Evolutionary conservation across 2,113 vertebrate species (phyloP), one percentile per base, ranked within the genome.

Genomic region (Pedetes capensis): DNA sequence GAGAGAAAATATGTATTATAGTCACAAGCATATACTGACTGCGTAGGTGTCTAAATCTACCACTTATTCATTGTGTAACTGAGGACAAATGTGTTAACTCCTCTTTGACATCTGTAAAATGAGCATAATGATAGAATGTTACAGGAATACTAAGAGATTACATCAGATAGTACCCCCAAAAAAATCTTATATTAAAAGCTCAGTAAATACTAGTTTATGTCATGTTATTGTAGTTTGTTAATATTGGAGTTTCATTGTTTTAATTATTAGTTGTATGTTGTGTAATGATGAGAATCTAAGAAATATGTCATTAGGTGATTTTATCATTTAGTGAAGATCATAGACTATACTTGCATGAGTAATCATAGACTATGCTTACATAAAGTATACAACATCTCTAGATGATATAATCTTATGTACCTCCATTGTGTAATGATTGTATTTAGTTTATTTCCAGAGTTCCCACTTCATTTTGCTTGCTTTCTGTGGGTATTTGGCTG

Each of bases 171-270:
- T 63, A 66, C 49, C 57, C 76, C 75, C 59, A 61, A 87, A 79
- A 76, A 55, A 86, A 29, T 61, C 72, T 66, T 7, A 66, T 29
- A 89, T 29, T 64, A 93, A 93, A 88, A 85, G 39, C 51, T 90
- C 66, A 51, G 11, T 59, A 79, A 92, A 79, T 53, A 71, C 49
- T 71, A 91, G 72, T 69, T 17, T 72, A 34, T 69, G 8, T 89
- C 37, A 32, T 74, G 22, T 95, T 87, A 79, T 3, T 83, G 1
- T 94, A n/a, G 5, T 84, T 89, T 57, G 27, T 44, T 88, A 11
- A 61, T 91, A 55, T 81, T 93, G 34, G 37, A 94, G 42, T 39
- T 39, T 29, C 89, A 89, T 87, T 95, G 25, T 91, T 93, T 96
- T 75, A 72, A 90, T 94, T 82, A 49, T n/a, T 20, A 51, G 57